Base-by-base conservation (phyloP, 2,888 invertebrate genomes). In the Parasteatoda lunata region DNA sequence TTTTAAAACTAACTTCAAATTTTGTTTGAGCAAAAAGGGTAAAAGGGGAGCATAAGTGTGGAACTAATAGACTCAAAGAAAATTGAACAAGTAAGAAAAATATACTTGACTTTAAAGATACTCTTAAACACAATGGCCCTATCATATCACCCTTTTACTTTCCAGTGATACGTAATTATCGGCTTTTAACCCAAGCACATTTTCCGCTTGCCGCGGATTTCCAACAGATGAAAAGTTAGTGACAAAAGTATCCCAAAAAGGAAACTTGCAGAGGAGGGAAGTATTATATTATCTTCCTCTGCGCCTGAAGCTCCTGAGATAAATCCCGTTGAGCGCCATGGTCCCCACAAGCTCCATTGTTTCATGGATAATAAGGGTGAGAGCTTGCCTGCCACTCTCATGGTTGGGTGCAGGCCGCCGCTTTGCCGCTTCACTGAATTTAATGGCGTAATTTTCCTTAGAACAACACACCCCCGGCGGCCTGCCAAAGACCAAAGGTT, bases 371-470 rank as follows among this genome's bases (percentile, higher is more conserved):
- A 86, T 86, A 86, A 81, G 86, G 86, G 69, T 77, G 72, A 84
- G 72, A 77, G 83, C 77, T 72, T 76, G 75, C 79, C 77, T 86
- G 80, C 76, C 81, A 86, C 59, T 77, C 86, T 81, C 76, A 48
- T 79, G 80, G 80, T 77, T 80, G 77, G 70, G 70, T 71, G 77
- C 64, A 68, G 77, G 77, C 77, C 77, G 77, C 76, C 77, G 80
- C 76, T 86, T 72, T 81, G 76, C 76, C 72, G 86, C 86, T 72
- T 77, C 80, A 59, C 71, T 81, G 86, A 47, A 70, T 77, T 86
- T 86, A 86, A 86, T 86, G 80, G 86, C 80, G 86, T 86, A 80
- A 86, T 86, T 86, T 86, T 80, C 86, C 80, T 86, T 86, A 86
- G 80, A 86, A 86, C 86, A 86, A 86, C 86, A 86, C 77, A 81